phyloP scores from a whole-genome alignment of 2,888 invertebrate genomes.

The Archaeoteleia sp. region DNA sequence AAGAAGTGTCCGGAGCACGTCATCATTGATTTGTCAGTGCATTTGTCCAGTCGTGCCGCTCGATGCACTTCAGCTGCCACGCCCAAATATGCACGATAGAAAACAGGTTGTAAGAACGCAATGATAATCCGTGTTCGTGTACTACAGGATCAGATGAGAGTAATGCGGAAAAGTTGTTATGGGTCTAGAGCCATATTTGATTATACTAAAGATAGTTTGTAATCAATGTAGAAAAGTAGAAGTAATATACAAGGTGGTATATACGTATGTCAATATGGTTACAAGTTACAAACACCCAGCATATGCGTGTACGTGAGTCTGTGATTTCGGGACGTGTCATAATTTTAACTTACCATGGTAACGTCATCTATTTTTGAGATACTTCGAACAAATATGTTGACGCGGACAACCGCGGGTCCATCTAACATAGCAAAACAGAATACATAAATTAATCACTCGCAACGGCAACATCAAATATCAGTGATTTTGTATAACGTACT shows the following conservation, averaged over 20 bases:
- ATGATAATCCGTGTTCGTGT: slow-evolving; percentile 11
- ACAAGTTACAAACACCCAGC: slow-evolving; percentile 63
- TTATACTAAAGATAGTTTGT: background rate
- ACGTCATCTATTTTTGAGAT: slow-evolving; percentile 99
- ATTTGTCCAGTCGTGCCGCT: slow-evolving; percentile 40
- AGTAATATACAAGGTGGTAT: slow-evolving; percentile 20
- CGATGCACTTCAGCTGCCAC: slow-evolving; percentile 46
- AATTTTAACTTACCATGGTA: slow-evolving; percentile 92
- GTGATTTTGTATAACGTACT: slow-evolving; percentile 41
- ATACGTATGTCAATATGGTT: slow-evolving; percentile 49
- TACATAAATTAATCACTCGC: slow-evolving; percentile 72
- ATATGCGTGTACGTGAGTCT: slow-evolving; percentile 64
- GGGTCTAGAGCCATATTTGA: slow-evolving; percentile 23
- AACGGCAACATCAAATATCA: slow-evolving; percentile 49
- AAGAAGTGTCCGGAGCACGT: slow-evolving; percentile 26
- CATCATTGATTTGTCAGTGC: slow-evolving; percentile 45
- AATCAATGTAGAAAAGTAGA: slow-evolving; percentile 14
- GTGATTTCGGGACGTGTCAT: slow-evolving; percentile 60
- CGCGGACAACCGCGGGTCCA: slow-evolving; percentile 96
- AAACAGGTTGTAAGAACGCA: slow-evolving; percentile 15
- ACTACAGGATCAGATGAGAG: slow-evolving; percentile 19
- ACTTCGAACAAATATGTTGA: slow-evolving; percentile 99
- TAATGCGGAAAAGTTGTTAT: slow-evolving; percentile 7
- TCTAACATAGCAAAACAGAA: slow-evolving; percentile 78
- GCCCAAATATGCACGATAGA: slow-evolving; percentile 31